Percentiles rank a stretch among this genome's conserved stretches.
Evolutionary conservation across 2,797 vertebrate genomes (phyloP).

Genomic region (Scarus forsteni): DNA sequence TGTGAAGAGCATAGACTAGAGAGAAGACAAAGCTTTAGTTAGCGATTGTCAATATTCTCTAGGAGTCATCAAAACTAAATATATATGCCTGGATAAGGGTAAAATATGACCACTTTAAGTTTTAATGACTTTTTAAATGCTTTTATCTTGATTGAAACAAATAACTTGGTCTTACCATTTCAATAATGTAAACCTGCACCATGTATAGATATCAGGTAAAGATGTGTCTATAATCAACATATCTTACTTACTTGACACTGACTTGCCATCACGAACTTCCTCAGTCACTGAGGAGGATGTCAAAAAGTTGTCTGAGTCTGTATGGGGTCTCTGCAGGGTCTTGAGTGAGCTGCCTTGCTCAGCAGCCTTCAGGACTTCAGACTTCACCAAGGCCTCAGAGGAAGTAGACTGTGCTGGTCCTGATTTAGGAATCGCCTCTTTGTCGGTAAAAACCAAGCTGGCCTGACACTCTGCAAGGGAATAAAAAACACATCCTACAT

Average conservation of each 20-base stretch:
- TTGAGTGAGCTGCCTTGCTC: conserved; percentile 76
- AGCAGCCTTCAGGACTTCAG: conserved; percentile 80
- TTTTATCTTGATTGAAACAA: no score
- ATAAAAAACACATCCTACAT: not conserved
- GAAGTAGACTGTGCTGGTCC: not conserved
- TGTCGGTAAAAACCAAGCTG: conserved; percentile 46
- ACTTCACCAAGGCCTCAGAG: conserved; percentile 58
- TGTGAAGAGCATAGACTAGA: no score
- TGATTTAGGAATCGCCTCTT: conserved; percentile 4
- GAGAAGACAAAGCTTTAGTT: no score
- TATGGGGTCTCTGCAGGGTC: conserved; percentile 72
- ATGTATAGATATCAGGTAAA: no score
- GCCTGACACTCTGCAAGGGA: conserved; percentile 62
- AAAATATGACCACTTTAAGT: no score
- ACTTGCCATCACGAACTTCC: conserved; percentile 61
- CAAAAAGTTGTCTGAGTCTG: conserved; percentile 71
- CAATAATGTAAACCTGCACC: no score
- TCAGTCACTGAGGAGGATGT: conserved; percentile 87
- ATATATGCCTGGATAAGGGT: no score
- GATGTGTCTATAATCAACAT: not conserved
- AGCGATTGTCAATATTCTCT: no score
- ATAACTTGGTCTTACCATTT: no score
- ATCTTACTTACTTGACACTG: conserved; percentile 77
- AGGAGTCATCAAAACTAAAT: no score
- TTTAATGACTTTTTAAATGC: no score